Evolutionary conservation across 2,888 invertebrate genomes (phyloP), one percentile per base, ranked within the genome.

Genomic region (Kryphioiulus occultus): DNA sequence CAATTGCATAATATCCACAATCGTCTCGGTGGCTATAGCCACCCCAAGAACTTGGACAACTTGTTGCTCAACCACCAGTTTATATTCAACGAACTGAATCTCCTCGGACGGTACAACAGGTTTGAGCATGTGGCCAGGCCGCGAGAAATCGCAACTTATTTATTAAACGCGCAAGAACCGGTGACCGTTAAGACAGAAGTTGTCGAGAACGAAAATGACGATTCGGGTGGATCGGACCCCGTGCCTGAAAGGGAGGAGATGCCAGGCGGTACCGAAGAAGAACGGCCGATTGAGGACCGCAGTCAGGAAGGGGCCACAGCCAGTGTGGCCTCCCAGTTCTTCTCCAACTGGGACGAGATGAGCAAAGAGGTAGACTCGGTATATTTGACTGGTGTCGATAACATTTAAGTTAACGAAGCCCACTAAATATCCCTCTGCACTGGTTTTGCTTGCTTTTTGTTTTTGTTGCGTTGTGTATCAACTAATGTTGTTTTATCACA

Each of bases 31-130:
- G 88, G 89, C n/a, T 89, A 93, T 90, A 93, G 95, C 42, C 95
- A 95, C 90, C 95, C 95, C 0, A 96, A 96, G 91, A 95, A 94
- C 88, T 91, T 95, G 86, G 95, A 95, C 91, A 94, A 95, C 86
- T 93, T 95, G 87, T 92, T 95, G 88, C 92, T 95, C 10, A 95
- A 95, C 90, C 95, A 95, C 92, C 93, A 95, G 90, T 94, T 94
- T 91, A 92, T 95, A 90, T 96, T 95, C 91, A 95, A 94, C 90
- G 95, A 95, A 90, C 92, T 96, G 86, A 95, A 95, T 91, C 94
- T 95, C 3, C 92, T 96, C 85, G 95, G 95, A 3, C 92, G 94
- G 89, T 94, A 94, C 90, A 93, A 93, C 90, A 92, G 93, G 92
- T 89, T 93, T 17, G n/a, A 84, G 92, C 92, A 93, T 90, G 91